Conservation (phyloP, 2,113 vertebrate species). For the Cebus imitator region DNA sequence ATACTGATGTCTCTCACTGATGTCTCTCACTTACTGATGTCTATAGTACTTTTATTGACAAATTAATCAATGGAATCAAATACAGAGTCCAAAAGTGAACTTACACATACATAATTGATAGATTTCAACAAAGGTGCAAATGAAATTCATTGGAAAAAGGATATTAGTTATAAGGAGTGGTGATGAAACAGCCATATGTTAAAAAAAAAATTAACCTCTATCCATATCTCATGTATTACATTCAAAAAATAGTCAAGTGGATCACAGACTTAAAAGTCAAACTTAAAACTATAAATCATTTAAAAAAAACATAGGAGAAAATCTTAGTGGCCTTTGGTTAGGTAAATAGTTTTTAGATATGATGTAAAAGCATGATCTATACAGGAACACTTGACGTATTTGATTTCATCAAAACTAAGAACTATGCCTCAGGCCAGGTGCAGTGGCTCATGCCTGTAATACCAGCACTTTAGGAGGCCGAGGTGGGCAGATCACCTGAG, state of each 20-base stretch:
- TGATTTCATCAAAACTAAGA: slow-evolving; percentile 25
- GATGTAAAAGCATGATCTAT: not conserved
- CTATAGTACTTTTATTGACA: not conserved
- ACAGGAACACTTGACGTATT: not conserved
- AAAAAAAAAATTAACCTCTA: not conserved
- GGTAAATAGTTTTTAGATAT: not conserved
- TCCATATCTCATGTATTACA: not conserved
- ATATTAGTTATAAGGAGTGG: not conserved
- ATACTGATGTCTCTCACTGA: not conserved
- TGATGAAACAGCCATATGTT: not conserved
- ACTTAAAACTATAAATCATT: not conserved
- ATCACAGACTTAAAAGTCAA: not conserved
- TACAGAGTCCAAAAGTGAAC: not conserved
- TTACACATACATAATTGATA: not conserved
- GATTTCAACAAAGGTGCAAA: not conserved
- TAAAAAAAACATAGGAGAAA: not conserved
- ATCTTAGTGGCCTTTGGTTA: not conserved
- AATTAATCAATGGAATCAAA: not conserved
- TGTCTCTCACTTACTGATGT: not conserved
- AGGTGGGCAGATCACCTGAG: too few species aligned
- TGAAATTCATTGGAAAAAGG: not conserved
- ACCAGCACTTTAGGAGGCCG: too few species aligned
- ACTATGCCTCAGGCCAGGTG: not conserved
- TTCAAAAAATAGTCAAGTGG: not conserved
- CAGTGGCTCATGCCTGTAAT: too few species aligned